Conservation (phyloP, 1,140 invertebrate species). For the Medauroidea extradentata region DNA sequence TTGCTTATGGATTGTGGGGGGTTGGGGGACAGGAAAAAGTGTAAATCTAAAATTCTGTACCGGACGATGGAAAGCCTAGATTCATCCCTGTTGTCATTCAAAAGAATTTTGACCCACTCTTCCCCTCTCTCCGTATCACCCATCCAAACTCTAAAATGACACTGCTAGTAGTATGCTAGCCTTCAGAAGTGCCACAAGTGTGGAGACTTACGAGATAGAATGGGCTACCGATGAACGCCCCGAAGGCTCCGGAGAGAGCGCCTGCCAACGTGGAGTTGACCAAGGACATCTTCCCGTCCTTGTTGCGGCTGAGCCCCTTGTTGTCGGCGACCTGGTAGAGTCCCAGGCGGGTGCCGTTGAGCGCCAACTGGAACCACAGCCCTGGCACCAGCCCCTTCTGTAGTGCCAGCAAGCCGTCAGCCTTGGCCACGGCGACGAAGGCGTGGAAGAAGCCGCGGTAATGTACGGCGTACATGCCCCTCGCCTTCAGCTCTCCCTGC, state of each 20-base stretch:
- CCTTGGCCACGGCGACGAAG: constrained; percentile 56
- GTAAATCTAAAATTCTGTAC: too few relatives aligned
- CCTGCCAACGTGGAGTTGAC: constrained; percentile 61
- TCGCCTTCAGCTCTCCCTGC: constrained; percentile 78
- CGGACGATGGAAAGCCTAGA: too few relatives aligned
- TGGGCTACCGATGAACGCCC: constrained; percentile 72
- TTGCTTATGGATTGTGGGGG: too few relatives aligned
- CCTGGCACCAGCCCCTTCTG: constrained; percentile 86
- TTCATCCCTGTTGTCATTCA: too few relatives aligned
- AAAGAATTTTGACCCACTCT: too few relatives aligned
- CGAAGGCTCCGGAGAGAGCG: constrained; percentile 66
- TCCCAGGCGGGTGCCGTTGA: constrained; percentile 70
- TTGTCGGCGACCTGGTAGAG: constrained; percentile 69
- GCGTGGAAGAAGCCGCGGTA: constrained; percentile 68
- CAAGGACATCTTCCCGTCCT: constrained; percentile 63
- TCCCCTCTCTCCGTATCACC: too few relatives aligned
- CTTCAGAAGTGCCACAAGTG: too few relatives aligned
- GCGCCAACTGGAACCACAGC: constrained; percentile 63
- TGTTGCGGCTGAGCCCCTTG: constrained; percentile 61
- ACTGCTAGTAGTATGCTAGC: too few relatives aligned
- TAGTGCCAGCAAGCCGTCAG: constrained; percentile 67
- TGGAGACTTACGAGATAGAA: constrained; percentile 62
- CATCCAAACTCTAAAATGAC: too few relatives aligned
- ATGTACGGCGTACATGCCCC: constrained; percentile 56
- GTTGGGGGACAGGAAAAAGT: too few relatives aligned